Evolutionary conservation across 2,113 vertebrate species (phyloP).

Genomic region (Nothocercus nigrocapillus): DNA sequence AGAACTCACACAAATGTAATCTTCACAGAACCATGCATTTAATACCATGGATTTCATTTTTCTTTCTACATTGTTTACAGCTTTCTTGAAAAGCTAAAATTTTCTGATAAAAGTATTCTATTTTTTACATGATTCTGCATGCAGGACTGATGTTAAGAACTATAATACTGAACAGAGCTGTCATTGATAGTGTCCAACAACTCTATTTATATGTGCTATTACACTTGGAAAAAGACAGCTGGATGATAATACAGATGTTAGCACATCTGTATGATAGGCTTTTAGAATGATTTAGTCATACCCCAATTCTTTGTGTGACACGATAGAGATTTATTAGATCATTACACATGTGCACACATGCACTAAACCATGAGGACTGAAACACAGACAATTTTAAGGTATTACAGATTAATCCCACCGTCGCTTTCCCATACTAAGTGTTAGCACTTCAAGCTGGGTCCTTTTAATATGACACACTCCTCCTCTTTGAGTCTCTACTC

Average conservation of each 20-base stretch:
- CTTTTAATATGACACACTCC: not conserved
- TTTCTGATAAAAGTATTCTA: not conserved
- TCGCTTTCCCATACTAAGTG: not conserved
- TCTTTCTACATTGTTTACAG: not conserved
- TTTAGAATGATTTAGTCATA: not conserved
- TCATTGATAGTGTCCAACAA: not conserved
- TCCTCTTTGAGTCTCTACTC: constrained; percentile 13
- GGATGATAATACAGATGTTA: not conserved
- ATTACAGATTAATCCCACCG: not conserved
- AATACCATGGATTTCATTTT: not conserved
- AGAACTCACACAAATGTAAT: not conserved
- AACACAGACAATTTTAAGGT: not conserved
- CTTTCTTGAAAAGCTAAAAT: not conserved
- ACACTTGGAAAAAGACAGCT: not conserved
- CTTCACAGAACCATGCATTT: not conserved
- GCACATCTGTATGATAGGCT: not conserved
- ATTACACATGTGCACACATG: not conserved
- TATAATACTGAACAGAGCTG: not conserved
- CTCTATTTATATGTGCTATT: not conserved
- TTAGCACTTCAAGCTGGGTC: not conserved
- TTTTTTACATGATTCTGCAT: not conserved
- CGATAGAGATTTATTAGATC: not conserved
- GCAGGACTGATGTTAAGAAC: not conserved
- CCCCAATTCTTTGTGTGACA: not conserved
- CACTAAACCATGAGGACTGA: not conserved